A percentile compares a stretch with the other conserved stretches of the same genome.
phyloP scores from a whole-genome alignment of 2,888 invertebrate genomes.

The Nomada lathburiana region DNA sequence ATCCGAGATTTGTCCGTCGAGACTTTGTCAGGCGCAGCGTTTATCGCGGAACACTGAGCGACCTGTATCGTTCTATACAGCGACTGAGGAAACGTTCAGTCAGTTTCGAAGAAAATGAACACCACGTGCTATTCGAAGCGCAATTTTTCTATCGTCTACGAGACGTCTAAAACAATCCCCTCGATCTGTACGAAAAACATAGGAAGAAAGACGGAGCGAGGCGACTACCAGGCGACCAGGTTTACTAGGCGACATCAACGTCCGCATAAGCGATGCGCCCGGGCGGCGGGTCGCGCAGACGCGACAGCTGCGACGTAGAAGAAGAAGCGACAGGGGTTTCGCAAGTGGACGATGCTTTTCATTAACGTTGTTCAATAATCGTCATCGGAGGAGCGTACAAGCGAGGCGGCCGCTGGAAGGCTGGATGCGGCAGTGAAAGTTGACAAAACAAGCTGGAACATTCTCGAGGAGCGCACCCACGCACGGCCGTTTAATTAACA shows the following conservation, averaged over 20 bases:
- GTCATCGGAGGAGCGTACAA: slow-evolving; percentile 46
- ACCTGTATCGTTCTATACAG: neutral
- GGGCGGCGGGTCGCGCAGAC: slow-evolving; percentile 11
- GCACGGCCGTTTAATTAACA: slow-evolving; percentile 69
- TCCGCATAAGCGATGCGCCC: slow-evolving; percentile 16
- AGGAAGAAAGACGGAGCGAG: neutral
- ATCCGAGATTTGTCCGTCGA: too few species aligned
- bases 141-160: too few species aligned
- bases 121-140: too few species aligned
- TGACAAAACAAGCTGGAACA: slow-evolving; percentile 65
- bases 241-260: slow-evolving; percentile 35
- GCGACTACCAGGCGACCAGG: too few species aligned
- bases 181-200: neutral
- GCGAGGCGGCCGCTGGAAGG: slow-evolving; percentile 25
- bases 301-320: neutral
- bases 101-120: slow-evolving; percentile 3
- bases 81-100: neutral
- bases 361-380: slow-evolving; percentile 59
- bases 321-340: slow-evolving; percentile 43
- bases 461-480: slow-evolving; percentile 66
- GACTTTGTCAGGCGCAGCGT: neutral
- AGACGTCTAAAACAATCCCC: too few species aligned
- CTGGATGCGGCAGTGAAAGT: slow-evolving; percentile 68
- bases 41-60: neutral
- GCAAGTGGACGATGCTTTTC: slow-evolving; percentile 47